Evolutionary conservation across 2,797 vertebrate species (phyloP).

Genomic region (Lacerta agilis): DNA sequence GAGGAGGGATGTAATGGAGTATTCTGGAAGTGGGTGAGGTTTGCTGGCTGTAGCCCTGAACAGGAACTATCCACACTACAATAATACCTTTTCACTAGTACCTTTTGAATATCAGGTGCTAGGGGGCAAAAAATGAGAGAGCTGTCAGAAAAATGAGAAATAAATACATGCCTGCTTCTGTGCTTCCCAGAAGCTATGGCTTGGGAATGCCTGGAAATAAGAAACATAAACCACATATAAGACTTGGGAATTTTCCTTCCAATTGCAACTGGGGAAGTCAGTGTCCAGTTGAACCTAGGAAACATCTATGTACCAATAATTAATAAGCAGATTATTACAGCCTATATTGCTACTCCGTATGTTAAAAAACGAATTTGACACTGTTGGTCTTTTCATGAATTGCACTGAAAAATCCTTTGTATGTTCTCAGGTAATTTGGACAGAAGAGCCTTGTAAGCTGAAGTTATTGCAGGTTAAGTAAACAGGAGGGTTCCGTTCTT

Average conservation of each 20-base stretch:
- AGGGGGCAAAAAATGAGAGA: background rate
- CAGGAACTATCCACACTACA: background rate
- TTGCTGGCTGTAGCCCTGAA: background rate
- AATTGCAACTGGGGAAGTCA: background rate
- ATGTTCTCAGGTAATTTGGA: background rate
- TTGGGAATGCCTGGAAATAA: too few relatives aligned
- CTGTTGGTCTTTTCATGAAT: background rate
- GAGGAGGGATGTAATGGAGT: background rate
- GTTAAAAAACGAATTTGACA: background rate
- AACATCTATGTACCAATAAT: background rate
- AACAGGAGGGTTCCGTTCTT: background rate
- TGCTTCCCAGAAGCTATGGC: too few relatives aligned
- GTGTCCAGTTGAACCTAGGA: background rate
- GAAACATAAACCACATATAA: background rate
- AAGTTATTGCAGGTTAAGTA: conserved; percentile 39
- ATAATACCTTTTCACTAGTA: background rate
- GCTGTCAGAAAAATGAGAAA: background rate
- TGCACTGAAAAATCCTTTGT: background rate
- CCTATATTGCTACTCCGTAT: background rate
- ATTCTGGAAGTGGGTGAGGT: background rate
- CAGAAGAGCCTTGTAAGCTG: conserved; percentile 7
- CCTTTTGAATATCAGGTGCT: background rate
- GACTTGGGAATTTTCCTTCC: background rate
- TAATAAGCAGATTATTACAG: background rate
- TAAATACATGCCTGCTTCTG: too few relatives aligned